A percentile compares a stretch with the other conserved stretches of the same genome.
phyloP scores from a whole-genome alignment of 2,113 vertebrate genomes.

The Mormoops blainvillei region DNA sequence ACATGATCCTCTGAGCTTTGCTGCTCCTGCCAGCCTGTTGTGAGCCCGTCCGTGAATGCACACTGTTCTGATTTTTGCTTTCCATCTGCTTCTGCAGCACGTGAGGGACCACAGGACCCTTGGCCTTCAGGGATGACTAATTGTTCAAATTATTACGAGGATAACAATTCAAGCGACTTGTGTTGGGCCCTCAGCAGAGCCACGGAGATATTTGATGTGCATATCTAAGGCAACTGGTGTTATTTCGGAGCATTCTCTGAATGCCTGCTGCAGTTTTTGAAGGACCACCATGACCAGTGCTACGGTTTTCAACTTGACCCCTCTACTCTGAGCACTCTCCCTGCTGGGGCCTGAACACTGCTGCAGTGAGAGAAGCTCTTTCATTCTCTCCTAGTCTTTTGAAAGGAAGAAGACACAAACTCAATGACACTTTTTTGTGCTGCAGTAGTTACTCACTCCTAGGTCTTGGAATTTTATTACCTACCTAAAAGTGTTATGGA shows the following conservation, averaged over 20 bases:
- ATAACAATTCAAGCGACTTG: background rate
- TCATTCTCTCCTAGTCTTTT: background rate
- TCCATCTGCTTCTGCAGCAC: background rate
- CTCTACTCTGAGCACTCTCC: background rate
- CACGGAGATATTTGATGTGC: no score
- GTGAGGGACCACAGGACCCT: background rate
- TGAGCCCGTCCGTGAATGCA: background rate
- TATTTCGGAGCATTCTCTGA: background rate
- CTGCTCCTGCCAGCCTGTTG: background rate
- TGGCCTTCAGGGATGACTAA: background rate
- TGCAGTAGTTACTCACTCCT: background rate
- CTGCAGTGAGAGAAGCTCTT: background rate
- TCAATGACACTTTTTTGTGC: background rate
- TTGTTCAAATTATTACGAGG: background rate
- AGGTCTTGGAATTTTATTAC: background rate
- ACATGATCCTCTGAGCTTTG: background rate
- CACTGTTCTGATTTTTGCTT: background rate
- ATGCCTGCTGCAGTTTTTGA: background rate
- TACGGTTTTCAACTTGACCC: background rate
- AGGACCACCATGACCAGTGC: no score
- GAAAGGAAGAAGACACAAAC: background rate
- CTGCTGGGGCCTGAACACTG: background rate
- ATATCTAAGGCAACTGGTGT: background rate
- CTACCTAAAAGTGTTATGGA: background rate
- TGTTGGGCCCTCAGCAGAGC: background rate